Evolutionary conservation across 2,888 invertebrate genomes (phyloP).

Genomic region (Peribatodes rhomboidaria): DNA sequence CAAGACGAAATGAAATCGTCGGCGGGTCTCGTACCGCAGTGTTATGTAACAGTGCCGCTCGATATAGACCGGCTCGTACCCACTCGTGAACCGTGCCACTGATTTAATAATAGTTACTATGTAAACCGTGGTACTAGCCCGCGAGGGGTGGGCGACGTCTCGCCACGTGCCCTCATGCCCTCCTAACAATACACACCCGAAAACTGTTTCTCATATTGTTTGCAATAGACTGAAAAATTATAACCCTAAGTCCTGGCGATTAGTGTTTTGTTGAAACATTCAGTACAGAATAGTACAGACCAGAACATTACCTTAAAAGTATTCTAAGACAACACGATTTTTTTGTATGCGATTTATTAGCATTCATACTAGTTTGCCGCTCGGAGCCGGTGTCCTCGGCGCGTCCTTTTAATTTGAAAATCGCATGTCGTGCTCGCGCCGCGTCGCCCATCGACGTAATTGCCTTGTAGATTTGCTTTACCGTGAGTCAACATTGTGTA

Average conservation of each 20-base stretch:
- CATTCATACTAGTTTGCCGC: background rate
- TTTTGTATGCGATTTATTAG: conserved; percentile 3
- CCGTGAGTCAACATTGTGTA: conserved; percentile 22
- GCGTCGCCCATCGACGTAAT: conserved; percentile 28
- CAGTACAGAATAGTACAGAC: background rate
- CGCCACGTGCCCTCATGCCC: conserved; percentile 1
- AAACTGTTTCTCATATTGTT: conserved; percentile 54
- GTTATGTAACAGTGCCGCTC: conserved; percentile 79
- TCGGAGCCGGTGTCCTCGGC: background rate
- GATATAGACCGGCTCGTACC: conserved; percentile 64
- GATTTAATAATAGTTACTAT: conserved; percentile 5
- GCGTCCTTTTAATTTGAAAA: conserved; percentile 35
- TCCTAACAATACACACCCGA: conserved; percentile 48
- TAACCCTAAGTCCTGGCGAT: background rate
- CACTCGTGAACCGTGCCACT: conserved; percentile 12
- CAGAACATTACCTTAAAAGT: too few relatives aligned
- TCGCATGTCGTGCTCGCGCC: conserved; percentile 33
- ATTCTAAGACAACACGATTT: background rate
- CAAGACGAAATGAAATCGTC: conserved; percentile 61
- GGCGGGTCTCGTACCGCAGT: conserved; percentile 76
- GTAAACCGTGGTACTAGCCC: background rate
- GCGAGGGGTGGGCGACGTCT: background rate
- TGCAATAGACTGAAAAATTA: background rate
- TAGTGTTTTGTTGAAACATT: background rate
- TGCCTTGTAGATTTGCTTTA: conserved; percentile 24